These are phyloP conservation scores for Ochropleura leucogaster DNA, from an alignment of 2,888 invertebrate genomes.

Conservation along the genomic window DNA sequence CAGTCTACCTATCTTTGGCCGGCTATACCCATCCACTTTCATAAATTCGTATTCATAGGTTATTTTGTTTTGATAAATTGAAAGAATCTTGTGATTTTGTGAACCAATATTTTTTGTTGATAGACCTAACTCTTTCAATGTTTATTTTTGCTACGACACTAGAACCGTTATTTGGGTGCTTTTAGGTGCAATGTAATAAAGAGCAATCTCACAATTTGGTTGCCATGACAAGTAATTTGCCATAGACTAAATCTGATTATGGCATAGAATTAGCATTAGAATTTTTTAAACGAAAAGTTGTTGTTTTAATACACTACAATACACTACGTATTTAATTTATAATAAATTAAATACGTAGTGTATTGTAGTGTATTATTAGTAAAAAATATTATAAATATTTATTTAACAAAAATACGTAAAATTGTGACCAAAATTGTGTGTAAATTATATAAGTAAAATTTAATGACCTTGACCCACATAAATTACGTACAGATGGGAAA, in stretches of 20 bases:
- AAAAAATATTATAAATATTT: too few relatives aligned
- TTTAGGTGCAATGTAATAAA: neutral
- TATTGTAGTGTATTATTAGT: too few relatives aligned
- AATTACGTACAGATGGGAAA: conserved; percentile 43
- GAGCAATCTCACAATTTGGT: neutral
- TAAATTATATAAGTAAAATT: conserved; percentile 37
- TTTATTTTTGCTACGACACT: neutral
- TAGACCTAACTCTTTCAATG: neutral
- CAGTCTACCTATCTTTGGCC: too few relatives aligned
- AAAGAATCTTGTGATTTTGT: neutral
- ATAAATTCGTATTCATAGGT: too few relatives aligned
- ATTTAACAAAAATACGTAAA: conserved; percentile 5
- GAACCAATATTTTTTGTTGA: neutral
- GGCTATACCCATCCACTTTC: too few relatives aligned
- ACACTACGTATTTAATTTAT: too few relatives aligned
- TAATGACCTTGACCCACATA: conserved; percentile 77
- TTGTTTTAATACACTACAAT: too few relatives aligned
- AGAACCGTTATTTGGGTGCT: neutral
- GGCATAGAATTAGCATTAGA: too few relatives aligned
- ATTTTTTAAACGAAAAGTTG: too few relatives aligned
- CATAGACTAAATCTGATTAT: neutral
- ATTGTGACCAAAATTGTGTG: neutral
- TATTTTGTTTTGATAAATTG: neutral
- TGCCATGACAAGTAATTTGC: neutral
- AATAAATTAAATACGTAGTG: too few relatives aligned